These are phyloP conservation scores for Castor canadensis DNA, from an alignment of 2,113 vertebrate genomes.

Conservation along the genomic window DNA sequence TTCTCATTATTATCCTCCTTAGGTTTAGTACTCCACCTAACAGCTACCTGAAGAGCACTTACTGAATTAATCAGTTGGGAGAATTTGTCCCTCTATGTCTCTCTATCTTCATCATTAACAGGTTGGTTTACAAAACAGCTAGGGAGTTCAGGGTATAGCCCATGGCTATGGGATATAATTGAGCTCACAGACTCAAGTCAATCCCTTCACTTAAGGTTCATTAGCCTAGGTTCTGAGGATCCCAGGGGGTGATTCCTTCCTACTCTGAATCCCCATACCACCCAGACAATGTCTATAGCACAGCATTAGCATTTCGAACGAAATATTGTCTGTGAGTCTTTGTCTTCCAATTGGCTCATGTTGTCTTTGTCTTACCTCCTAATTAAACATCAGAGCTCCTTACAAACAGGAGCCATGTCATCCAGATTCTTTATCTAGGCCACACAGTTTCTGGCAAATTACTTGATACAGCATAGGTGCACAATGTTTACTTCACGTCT, in stretches of 20 bases:
- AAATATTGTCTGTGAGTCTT: background rate
- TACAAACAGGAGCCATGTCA: background rate
- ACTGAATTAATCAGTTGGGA: background rate
- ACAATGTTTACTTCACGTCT: background rate
- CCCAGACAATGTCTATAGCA: slow-evolving; percentile 9
- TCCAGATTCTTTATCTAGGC: slow-evolving; percentile 23
- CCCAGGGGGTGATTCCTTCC: slow-evolving; percentile 63
- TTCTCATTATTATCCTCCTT: background rate
- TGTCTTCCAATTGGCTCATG: background rate
- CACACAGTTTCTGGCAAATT: background rate
- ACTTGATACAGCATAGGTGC: background rate
- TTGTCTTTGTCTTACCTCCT: slow-evolving; percentile 12
- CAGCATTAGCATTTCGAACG: background rate
- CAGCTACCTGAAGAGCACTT: background rate
- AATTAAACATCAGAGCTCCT: slow-evolving; percentile 16
- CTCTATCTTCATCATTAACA: slow-evolving; percentile 38
- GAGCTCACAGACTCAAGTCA: slow-evolving; percentile 43
- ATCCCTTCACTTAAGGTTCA: slow-evolving; percentile 59
- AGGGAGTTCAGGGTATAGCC: slow-evolving; percentile 36
- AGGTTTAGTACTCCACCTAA: background rate
- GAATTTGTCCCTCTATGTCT: background rate
- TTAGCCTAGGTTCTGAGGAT: slow-evolving; percentile 45
- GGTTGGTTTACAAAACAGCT: slow-evolving; percentile 29
- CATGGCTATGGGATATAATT: slow-evolving; percentile 44
- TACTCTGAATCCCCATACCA: slow-evolving; percentile 30